Conservation (phyloP, 2,113 vertebrate genomes). For the Dryoscopus gambensis region DNA sequence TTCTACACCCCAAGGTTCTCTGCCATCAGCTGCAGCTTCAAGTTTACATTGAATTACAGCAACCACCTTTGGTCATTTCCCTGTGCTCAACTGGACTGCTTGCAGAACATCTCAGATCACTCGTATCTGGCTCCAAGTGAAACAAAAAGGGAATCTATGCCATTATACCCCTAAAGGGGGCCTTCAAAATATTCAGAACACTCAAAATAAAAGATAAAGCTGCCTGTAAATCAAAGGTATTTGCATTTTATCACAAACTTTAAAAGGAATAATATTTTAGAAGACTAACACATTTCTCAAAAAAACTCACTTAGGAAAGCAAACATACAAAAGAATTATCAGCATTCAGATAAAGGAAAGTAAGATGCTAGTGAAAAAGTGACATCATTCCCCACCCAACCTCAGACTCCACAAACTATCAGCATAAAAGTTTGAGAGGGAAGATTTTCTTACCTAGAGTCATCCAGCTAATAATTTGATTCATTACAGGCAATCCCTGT, state of each 20-base stretch:
- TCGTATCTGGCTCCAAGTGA: not conserved
- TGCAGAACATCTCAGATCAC: not conserved
- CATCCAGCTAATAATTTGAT: conserved; percentile 89
- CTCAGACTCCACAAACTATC: not conserved
- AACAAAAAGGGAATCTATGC: not conserved
- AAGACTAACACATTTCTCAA: not conserved
- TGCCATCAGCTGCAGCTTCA: not conserved
- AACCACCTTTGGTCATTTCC: not conserved
- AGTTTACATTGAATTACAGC: not conserved
- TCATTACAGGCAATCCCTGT: conserved; percentile 83
- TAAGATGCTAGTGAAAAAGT: not conserved
- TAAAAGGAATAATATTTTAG: not conserved
- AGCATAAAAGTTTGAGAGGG: not conserved
- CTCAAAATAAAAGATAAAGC: not conserved
- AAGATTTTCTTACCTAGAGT: conserved; percentile 79
- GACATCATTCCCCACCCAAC: not conserved
- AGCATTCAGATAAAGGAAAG: not conserved
- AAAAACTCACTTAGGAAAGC: not conserved
- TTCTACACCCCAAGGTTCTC: not conserved
- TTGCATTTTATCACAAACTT: not conserved
- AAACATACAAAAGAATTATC: not conserved
- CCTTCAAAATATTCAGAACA: not conserved
- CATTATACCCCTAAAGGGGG: not conserved
- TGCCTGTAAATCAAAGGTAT: not conserved
- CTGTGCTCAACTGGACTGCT: not conserved